Conservation (phyloP, 2,113 vertebrate species). For the Myodes glareolus region DNA sequence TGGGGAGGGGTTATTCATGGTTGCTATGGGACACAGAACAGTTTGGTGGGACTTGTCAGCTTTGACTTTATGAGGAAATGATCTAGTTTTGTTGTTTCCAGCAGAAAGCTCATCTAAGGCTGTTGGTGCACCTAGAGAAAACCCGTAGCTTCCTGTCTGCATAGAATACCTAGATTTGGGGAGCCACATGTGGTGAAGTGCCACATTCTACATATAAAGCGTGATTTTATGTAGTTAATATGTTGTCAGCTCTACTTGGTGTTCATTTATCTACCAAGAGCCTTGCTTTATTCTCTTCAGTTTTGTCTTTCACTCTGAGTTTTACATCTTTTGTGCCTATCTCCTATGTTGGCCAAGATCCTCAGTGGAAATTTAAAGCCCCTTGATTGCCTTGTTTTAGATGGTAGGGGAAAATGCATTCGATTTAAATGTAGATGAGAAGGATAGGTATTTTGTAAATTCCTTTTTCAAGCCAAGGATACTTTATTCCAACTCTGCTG, state of each 20-base stretch:
- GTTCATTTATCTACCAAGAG: background rate
- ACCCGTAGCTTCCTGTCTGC: background rate
- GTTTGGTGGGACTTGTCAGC: background rate
- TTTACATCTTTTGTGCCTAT: constrained; percentile 1
- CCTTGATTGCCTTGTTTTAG: background rate
- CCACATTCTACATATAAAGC: background rate
- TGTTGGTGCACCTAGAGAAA: background rate
- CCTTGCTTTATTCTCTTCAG: background rate
- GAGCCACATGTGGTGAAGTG: background rate
- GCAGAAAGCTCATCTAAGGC: background rate
- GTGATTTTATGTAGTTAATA: background rate
- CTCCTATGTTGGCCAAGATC: background rate
- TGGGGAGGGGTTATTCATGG: background rate
- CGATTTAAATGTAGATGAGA: background rate
- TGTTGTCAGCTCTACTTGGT: background rate
- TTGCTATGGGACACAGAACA: background rate
- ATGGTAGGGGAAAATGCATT: background rate
- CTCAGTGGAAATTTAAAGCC: background rate
- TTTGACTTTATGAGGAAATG: background rate
- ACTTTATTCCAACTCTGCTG: background rate
- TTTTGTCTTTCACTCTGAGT: background rate
- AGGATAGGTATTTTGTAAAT: background rate
- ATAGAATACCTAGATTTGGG: background rate
- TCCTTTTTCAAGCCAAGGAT: background rate
- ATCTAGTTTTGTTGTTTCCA: background rate